Evolutionary conservation across 2,113 vertebrate genomes (phyloP).

Genomic region (Alces alces): DNA sequence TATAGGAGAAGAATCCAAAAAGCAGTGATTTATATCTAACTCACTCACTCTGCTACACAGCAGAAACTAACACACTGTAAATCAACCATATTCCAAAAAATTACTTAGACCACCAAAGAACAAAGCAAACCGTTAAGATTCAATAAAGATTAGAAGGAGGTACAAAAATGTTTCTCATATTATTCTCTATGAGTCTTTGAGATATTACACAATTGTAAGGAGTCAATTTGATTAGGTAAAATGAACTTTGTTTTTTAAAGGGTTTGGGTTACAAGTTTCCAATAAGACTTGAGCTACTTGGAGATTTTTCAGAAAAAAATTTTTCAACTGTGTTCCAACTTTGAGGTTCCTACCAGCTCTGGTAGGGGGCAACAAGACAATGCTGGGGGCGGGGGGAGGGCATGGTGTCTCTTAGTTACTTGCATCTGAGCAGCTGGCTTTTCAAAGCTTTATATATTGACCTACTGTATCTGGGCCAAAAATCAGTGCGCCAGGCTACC

Average conservation of each 20-base stretch:
- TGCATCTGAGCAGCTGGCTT: neutral
- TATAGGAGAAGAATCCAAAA: neutral
- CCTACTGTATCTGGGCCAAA: neutral
- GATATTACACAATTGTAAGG: neutral
- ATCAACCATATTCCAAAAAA: neutral
- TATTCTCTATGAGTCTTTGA: neutral
- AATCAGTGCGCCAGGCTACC: neutral
- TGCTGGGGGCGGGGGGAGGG: rapidly evolving
- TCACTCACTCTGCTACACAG: neutral
- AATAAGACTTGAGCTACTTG: neutral
- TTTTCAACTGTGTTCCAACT: neutral
- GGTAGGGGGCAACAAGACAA: neutral
- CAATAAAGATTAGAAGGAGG: neutral
- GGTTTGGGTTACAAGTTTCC: neutral
- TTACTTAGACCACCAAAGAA: neutral
- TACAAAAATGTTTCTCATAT: neutral
- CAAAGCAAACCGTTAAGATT: neutral
- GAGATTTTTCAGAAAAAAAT: neutral
- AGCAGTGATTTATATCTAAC: neutral
- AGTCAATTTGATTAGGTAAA: neutral
- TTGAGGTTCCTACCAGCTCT: neutral
- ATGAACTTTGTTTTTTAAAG: neutral
- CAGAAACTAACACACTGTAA: neutral
- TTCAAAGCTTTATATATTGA: neutral
- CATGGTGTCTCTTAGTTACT: neutral